These are phyloP conservation scores for Hypomecis punctinalis DNA, from an alignment of 2,888 invertebrate genomes.

Conservation along the genomic window DNA sequence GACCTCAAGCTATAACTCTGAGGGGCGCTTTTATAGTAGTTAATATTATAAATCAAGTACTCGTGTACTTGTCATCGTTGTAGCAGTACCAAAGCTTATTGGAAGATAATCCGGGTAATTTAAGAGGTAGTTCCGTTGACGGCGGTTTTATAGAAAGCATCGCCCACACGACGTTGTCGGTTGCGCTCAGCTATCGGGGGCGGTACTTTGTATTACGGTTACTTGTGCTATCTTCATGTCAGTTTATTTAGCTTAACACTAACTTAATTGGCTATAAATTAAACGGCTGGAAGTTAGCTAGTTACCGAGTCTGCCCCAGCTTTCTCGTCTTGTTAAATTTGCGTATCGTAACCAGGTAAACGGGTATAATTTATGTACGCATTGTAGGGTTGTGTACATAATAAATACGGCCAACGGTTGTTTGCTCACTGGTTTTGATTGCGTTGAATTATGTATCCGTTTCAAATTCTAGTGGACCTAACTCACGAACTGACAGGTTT, in stretches of 20 bases:
- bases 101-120: conserved; percentile 63
- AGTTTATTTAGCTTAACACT: conserved; percentile 80
- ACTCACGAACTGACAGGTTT: conserved; percentile 44
- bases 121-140: conserved; percentile 59
- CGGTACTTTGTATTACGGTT: conserved; percentile 68
- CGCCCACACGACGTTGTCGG: conserved; percentile 59
- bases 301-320: conserved; percentile 64
- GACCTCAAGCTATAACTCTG: conserved; percentile 61
- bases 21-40: conserved; percentile 64
- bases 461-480: conserved; percentile 42
- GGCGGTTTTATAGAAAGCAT: conserved; percentile 51
- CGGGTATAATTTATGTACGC: conserved; percentile 53
- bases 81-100: conserved; percentile 66
- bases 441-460: conserved; percentile 43
- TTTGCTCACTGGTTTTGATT: conserved; percentile 42
- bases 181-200: conserved; percentile 48
- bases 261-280: conserved; percentile 83
- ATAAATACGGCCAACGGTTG: conserved; percentile 45
- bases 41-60: conserved; percentile 73
- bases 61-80: conserved; percentile 72
- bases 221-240: conserved; percentile 74
- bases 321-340: conserved; percentile 67
- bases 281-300: conserved; percentile 71
- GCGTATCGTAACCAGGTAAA: conserved; percentile 58
- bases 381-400: conserved; percentile 47